Evolutionary conservation across 2,888 invertebrate genomes (phyloP), one percentile per base, ranked within the genome.

Genomic region (Agonum fuliginosum): DNA sequence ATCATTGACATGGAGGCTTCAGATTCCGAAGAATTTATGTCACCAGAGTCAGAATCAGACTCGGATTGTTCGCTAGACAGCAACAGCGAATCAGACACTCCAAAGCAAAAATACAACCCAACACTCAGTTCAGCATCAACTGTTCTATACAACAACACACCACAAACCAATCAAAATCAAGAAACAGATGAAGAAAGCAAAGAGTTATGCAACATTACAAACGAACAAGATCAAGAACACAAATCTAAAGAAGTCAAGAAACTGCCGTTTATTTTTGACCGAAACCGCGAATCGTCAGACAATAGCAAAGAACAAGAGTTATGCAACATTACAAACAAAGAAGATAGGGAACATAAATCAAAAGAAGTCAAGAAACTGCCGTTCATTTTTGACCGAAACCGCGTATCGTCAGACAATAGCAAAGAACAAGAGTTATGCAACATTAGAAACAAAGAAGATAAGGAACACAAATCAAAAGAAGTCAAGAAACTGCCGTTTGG

Each of bases 1-100:
- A 12, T 30, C 8, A 27, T 62, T 2, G 58, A 62, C 10, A 5
- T 27, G 0, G 24, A 27, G 2, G 17, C 27, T 17, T 62, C 58
- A 0, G 58, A 62, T 62, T 62, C 58, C n/a, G 58, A 62, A 17
- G 58, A 62, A 34, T 62, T 62, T 30, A 62, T 62, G 58, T 62
- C 58, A 14, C 58, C 58, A 5, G 58, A 62, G 3, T 30, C 58
- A 1, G 30, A 30, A 17, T 14, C 58, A 2, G 30, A 62, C 17
- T 62, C 58, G 30, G 24, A 24, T 27, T 62, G 30, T 30, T 62
- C 58, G 1, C 20, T 17, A 30, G 58, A 62, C 6, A 30, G 30
- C 17, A 14, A 62, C 3, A 62, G 30, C 10, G 58, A 62, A 62
- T 0, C 4, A 2, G 17, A 27, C 17, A 17, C 0, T 27, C 3